phyloP scores from a whole-genome alignment of 2,888 invertebrate genomes.

The Pachymerium ferrugineum region DNA sequence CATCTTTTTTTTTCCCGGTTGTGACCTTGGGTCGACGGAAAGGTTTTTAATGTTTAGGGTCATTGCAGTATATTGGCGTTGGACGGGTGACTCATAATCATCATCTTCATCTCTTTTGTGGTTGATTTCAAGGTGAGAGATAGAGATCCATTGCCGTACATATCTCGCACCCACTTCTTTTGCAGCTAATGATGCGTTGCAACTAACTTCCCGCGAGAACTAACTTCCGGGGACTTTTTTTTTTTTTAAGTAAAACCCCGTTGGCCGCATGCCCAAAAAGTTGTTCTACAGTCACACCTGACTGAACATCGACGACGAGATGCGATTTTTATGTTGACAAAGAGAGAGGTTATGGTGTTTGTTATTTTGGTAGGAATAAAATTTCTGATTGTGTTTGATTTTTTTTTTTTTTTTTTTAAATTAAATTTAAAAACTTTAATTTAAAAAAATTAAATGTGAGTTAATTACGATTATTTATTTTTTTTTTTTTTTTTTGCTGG shows the following conservation, averaged over 20 bases:
- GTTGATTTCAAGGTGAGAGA: slow-evolving; percentile 2
- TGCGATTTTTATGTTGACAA: too few relatives aligned
- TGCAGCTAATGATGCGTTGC: neutral
- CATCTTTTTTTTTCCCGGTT: neutral
- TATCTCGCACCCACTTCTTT: neutral
- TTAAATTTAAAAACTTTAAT: too few relatives aligned
- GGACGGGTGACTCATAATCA: neutral
- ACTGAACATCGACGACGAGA: too few relatives aligned
- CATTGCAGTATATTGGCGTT: neutral
- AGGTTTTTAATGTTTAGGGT: neutral
- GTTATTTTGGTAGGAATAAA: too few relatives aligned
- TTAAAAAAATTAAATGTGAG: too few relatives aligned
- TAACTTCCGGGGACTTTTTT: neutral
- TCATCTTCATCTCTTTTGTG: slow-evolving; percentile 3
- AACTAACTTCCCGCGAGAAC: neutral
- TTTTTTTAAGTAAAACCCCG: too few relatives aligned
- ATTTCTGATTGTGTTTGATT: too few relatives aligned
- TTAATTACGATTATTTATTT: too few relatives aligned
- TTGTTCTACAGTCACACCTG: neutral
- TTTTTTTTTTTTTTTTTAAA: too few relatives aligned
- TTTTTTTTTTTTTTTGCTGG: too few relatives aligned
- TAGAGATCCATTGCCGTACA: neutral
- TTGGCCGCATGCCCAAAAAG: neutral
- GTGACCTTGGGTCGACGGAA: neutral
- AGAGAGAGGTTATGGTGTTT: too few relatives aligned